Percentiles rank a stretch among this genome's conserved stretches.
Evolutionary conservation across 2,888 invertebrate genomes (phyloP).

Genomic region (Orthonychiurus folsomi): DNA sequence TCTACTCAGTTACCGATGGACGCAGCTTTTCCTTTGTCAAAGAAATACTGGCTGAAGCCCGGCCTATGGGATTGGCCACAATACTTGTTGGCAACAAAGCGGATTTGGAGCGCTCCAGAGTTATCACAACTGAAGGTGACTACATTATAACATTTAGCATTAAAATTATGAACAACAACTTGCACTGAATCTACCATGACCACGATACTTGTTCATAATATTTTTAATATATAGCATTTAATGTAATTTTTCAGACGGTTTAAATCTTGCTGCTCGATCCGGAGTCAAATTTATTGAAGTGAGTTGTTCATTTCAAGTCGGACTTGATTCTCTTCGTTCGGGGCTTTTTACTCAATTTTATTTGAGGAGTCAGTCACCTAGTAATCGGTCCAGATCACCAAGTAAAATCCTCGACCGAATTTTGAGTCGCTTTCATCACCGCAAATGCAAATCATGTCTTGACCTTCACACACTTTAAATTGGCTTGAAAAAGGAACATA

Average conservation of each 20-base stretch:
- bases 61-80: slow-evolving; percentile 15
- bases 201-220: neutral
- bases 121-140: slow-evolving; percentile 21
- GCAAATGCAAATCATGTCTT: neutral
- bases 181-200: too few relatives aligned
- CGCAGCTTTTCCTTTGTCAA: slow-evolving; percentile 25
- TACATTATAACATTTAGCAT: neutral
- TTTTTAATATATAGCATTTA: neutral
- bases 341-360: neutral
- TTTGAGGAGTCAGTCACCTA: neutral
- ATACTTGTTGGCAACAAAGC: slow-evolving; percentile 31
- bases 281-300: neutral
- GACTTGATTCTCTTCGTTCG: neutral
- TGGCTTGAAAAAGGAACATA: too few relatives aligned
- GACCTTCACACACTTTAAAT: neutral
- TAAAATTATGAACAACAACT: too few relatives aligned
- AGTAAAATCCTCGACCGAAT: neutral
- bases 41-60: slow-evolving; percentile 19
- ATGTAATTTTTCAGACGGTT: neutral
- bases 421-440: neutral
- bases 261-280: neutral
- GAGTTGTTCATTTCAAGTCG: neutral
- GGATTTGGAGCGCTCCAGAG: slow-evolving; percentile 27
- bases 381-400: neutral
- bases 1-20: slow-evolving; percentile 29